Evolutionary conservation across 2,888 invertebrate genomes (phyloP), one percentile per base, ranked within the genome.

Genomic region (Pollenia labialis): DNA sequence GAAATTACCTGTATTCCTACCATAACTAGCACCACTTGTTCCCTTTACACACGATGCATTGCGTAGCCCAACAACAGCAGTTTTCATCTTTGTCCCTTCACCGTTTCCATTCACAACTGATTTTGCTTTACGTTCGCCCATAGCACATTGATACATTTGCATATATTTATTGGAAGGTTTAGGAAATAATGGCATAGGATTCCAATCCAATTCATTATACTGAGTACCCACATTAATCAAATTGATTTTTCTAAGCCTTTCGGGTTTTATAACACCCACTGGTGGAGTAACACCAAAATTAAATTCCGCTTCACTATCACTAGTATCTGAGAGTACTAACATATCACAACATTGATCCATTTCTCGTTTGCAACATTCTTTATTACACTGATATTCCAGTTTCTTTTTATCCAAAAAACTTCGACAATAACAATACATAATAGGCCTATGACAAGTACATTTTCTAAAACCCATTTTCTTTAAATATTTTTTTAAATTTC

Each of bases 271-370:
- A 54, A 96, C 94, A 0, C 95, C 96, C 58, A 95, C 96, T 0
- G 96, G 96, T 1, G 96, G 96, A 0, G 96, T 96, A 75, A 96
- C 96, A 85, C 96, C 96, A 56, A 96, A 95, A 89, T 96, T 96
- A 92, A 96, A 94, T 81, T 96, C 96, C 1, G 95, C 95, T 85
- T 96, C 95, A 32, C 91, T 93, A 23, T 93, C 93, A 11, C 91
- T 90, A 10, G 93, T 92, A 18, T 93, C 93, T 0, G 93, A 90
- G 0, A 93, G 88, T 0, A 92, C 89, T 16, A 93, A 85, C 0
- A 88, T 87, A 9, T 91, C 88, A 42, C 89, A 90, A 40, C 91
- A 90, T 62, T 86, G 77, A 3, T 88, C 71, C 18, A 93, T 81
- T 10, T 90, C 62, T 0, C 90, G 90, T 0, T 87, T 76, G 0